Evolutionary conservation across 2,797 vertebrate species (phyloP).

Genomic region (Prunella strophiata): DNA sequence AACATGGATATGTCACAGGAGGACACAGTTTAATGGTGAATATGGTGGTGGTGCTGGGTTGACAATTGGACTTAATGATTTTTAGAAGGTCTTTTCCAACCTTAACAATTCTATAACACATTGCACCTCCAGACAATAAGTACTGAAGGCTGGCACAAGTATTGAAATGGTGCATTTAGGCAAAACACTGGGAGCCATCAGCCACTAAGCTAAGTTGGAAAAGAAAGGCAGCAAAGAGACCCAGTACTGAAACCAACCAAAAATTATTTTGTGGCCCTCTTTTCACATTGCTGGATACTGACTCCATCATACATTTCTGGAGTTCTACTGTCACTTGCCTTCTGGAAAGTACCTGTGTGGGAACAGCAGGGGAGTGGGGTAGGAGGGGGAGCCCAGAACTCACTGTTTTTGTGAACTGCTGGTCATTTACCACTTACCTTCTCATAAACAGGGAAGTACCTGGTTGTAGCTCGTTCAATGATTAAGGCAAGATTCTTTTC

Average conservation of each 20-base stretch:
- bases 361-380: not conserved
- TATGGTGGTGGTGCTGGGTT: not conserved
- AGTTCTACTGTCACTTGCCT: not conserved
- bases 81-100: not conserved
- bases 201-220: not conserved
- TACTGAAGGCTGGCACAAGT: not conserved
- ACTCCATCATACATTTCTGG: not conserved
- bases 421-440: constrained; percentile 76
- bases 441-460: constrained; percentile 87
- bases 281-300: not conserved
- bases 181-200: not conserved
- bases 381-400: not conserved
- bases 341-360: not conserved
- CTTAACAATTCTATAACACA: not conserved
- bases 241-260: not conserved
- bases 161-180: not conserved
- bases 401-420: not conserved
- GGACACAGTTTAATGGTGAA: not conserved
- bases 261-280: not conserved
- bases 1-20: not conserved
- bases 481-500: constrained; percentile 76
- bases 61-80: not conserved
- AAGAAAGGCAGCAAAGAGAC: not conserved
- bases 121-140: not conserved
- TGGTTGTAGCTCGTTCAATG: constrained; percentile 76